A percentile compares a stretch with the other conserved stretches of the same genome.
phyloP scores from a whole-genome alignment of 2,113 vertebrate species.

The Oplegnathus fasciatus region DNA sequence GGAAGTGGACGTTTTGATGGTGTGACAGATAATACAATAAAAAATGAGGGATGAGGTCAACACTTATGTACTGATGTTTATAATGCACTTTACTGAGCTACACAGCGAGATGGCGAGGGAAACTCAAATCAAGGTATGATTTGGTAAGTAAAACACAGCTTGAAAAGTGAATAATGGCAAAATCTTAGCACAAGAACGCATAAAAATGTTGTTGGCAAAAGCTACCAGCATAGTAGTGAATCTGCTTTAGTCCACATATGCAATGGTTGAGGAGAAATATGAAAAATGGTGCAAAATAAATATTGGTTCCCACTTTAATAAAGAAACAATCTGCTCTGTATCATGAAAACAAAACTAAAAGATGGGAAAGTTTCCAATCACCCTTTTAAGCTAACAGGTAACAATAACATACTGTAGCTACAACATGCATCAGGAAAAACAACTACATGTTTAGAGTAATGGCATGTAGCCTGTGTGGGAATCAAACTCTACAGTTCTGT shows the following conservation, averaged over 20 bases:
- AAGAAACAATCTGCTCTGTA: neutral
- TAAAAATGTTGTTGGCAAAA: neutral
- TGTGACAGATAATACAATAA: neutral
- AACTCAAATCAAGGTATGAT: neutral
- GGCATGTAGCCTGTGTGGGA: constrained; percentile 6
- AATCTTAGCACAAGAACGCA: neutral
- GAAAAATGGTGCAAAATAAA: too few relatives aligned
- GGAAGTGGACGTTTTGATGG: neutral
- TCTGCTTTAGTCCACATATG: neutral
- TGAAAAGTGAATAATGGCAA: neutral
- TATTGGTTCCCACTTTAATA: neutral
- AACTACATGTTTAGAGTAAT: neutral
- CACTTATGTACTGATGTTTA: neutral
- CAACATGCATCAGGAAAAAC: neutral
- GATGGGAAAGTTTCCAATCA: neutral
- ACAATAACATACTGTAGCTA: neutral
- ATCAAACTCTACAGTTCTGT: constrained; percentile 11
- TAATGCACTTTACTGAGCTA: neutral
- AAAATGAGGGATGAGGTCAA: neutral
- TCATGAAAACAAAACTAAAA: neutral
- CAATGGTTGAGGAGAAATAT: too few relatives aligned
- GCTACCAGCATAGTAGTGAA: neutral
- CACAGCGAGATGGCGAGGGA: neutral
- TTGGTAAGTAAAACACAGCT: neutral
- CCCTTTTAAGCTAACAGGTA: neutral